Conservation (phyloP, 2,888 invertebrate genomes). For the Epinotia demarniana region DNA sequence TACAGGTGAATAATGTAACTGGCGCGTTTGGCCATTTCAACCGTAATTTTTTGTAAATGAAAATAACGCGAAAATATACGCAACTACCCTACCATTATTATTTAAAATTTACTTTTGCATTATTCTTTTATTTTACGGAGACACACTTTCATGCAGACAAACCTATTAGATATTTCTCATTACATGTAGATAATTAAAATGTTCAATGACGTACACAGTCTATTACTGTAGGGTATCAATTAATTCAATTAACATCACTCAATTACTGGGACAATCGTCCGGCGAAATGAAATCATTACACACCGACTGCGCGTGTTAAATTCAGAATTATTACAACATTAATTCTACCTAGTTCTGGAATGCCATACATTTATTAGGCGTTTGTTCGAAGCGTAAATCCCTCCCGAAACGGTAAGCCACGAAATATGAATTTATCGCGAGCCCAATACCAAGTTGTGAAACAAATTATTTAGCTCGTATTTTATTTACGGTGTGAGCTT, state of each 20-base stretch:
- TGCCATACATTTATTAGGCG: slow-evolving; percentile 39
- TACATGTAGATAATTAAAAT: slow-evolving; percentile 7
- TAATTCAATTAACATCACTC: slow-evolving; percentile 24
- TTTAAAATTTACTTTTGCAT: too few relatives aligned
- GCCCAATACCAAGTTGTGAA: slow-evolving; percentile 42
- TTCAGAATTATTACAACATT: slow-evolving; percentile 37
- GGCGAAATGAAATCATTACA: slow-evolving; percentile 22
- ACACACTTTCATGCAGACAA: too few relatives aligned
- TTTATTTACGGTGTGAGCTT: slow-evolving; percentile 44
- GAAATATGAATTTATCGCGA: slow-evolving; percentile 48
- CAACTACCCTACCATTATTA: too few relatives aligned
- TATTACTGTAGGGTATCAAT: background rate
- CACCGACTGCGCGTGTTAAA: slow-evolving; percentile 13
- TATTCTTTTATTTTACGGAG: too few relatives aligned
- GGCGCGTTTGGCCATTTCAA: too few relatives aligned
- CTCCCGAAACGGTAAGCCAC: slow-evolving; percentile 36
- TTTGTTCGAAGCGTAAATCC: slow-evolving; percentile 37
- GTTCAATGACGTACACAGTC: background rate
- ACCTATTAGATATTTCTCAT: too few relatives aligned
- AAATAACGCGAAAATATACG: too few relatives aligned
- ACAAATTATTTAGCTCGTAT: slow-evolving; percentile 46
- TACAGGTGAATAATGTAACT: too few relatives aligned
- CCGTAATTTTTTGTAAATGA: too few relatives aligned
- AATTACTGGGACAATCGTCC: slow-evolving; percentile 4
- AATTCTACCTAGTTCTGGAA: slow-evolving; percentile 11